Evolutionary conservation across 2,113 vertebrate genomes (phyloP), one percentile per base, ranked within the genome.

Genomic region (Neogobius melanostomus): DNA sequence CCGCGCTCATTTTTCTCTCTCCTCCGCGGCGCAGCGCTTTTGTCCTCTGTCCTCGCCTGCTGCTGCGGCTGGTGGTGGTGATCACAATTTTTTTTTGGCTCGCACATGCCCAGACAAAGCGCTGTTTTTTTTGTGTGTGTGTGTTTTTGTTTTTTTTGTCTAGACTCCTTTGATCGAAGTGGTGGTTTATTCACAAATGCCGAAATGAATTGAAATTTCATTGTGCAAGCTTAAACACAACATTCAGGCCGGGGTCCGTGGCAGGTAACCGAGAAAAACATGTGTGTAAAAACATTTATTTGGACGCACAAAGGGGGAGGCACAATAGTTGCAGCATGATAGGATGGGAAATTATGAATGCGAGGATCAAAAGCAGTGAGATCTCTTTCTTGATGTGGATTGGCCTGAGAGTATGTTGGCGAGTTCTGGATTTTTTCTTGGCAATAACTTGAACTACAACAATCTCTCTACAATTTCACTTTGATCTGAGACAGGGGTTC

Each of bases 1-100:
- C 76, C 75, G 68, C 77, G 74, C 79, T 89, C 85, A 83, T 89
- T 86, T 86, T 83, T 89, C 82, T 85, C 80, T 84, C 80, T 82
- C 74, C 77, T 83, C 79, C 8, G 53, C 75, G 66, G 72, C 62
- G n/a, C 64, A 10, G 9, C 4, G 77, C 85, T 90, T 90, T 90
- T 88, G 81, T 90, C 81, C 83, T 82, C 75, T 51, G 0, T 52
- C 65, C 59, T 61, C 14, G 59, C 65, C 17, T 60, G 45, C 72
- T 54, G 10, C 46, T 48, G 50, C 36, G 0, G 16, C n/a, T 28
- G 0, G 11, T 47, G 68, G 11, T 47, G 68, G 80, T 72, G 52
- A 79, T 79, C 43, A 9, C 57, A 61, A 16, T 12, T 7, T 42
- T 60, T n/a, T 43, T 16, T 42, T 61, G 12, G 7, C 57, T n/a